Evolutionary conservation across 1,140 invertebrate genomes (phyloP), one percentile per base, ranked within the genome.

Genomic region (Acromyrmex heyeri): DNA sequence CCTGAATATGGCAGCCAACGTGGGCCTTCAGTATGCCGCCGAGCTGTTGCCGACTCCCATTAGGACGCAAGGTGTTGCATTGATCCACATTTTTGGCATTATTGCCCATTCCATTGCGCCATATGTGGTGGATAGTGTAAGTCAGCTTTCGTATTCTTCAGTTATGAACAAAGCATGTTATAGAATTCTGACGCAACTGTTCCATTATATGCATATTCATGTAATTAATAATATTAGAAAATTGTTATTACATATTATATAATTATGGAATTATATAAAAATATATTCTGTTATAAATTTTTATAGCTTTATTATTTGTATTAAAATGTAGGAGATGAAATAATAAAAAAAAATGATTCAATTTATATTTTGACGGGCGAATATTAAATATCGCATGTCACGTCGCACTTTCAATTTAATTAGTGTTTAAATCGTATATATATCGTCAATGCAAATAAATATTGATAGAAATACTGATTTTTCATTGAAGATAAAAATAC

Each of bases 91-190:
- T 76, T 96, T 96, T 91, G 96, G 96, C 18, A 96, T 96, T 87
- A 91, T 96, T 0, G 96, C 95, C 2, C 96, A 95, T 69, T 96
- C 97, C 16, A 77, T 97, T 12, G 96, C 96, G 0, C 97, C 98
- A 0, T 98, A 97, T 91, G 95, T 98, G 57, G 96, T 97, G 5
- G 97, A 97, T 91, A 94, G 97, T 93, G 97, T 97, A 96, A 96
- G 95, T 93, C 24, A 78, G 59, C 16, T 57, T 77, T 61, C 8
- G 3, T 85, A 64, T 53, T 77, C 12, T 61, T 62, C 4, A 48
- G 3, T n/a, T 67, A 21, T 18, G 7, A 27, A 86, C 3, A 59
- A 38, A 4, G 16, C 2, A 6, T 27, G 27, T 59, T 38, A 38
- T 21, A 0, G n/a, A 18, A 30, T 38, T 65, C 88, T 86, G 2